Evolutionary conservation across 2,797 vertebrate species (phyloP).

Genomic region (Spondyliosoma cantharus): DNA sequence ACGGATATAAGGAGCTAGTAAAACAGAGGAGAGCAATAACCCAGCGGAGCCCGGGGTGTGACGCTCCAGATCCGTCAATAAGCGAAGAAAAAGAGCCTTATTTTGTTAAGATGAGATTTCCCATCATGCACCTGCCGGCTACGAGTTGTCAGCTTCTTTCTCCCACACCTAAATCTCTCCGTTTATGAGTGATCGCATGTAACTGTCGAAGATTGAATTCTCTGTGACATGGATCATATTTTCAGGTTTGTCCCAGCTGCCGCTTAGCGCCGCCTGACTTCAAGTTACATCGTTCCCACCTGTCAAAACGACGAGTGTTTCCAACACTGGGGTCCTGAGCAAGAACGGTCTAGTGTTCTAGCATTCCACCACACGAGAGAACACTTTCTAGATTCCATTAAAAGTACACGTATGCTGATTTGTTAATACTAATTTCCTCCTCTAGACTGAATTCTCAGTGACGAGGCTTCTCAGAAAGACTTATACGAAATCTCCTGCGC

Average conservation of each 20-base stretch:
- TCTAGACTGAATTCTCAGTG: slow-evolving; percentile 4
- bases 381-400: not conserved
- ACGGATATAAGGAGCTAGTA: too few relatives aligned
- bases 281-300: slow-evolving; percentile 6
- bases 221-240: not conserved
- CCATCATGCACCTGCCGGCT: not conserved
- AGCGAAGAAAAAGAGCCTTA: not conserved
- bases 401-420: not conserved
- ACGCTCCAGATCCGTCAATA: too few relatives aligned
- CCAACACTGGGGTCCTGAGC: not conserved
- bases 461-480: slow-evolving; percentile 21
- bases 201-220: not conserved
- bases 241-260: not conserved
- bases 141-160: not conserved
- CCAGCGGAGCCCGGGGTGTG: too few relatives aligned
- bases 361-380: not conserved
- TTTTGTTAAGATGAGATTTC: not conserved
- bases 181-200: not conserved
- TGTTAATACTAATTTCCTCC: not conserved
- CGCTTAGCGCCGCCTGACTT: slow-evolving; percentile 4
- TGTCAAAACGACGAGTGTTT: not conserved
- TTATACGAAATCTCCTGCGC: slow-evolving; percentile 6
- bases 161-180: not conserved
- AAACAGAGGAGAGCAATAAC: too few relatives aligned
- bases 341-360: not conserved